phyloP scores from a whole-genome alignment of 2,797 vertebrate genomes.

The Somateria mollissima region DNA sequence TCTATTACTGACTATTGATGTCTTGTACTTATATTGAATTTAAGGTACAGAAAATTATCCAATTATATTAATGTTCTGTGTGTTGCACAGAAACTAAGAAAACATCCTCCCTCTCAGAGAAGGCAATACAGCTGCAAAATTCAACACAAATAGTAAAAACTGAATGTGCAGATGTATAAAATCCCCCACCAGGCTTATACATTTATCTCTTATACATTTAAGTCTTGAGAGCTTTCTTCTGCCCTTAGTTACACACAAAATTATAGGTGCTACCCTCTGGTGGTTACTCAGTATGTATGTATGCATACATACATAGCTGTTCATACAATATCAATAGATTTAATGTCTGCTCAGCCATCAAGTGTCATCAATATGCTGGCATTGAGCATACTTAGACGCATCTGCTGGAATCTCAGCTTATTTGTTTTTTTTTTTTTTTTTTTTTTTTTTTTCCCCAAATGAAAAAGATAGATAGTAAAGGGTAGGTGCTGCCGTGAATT shows the following conservation, averaged over 20 bases:
- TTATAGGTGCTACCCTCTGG: background rate
- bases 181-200: accelerated
- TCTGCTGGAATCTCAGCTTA: background rate
- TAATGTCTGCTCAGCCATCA: background rate
- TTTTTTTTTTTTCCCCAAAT: background rate
- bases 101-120: background rate
- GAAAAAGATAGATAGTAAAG: background rate
- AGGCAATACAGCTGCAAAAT: background rate
- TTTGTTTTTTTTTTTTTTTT: background rate
- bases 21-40: background rate
- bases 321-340: background rate
- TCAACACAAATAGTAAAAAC: background rate
- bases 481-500: background rate
- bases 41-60: no score
- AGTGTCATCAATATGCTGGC: background rate
- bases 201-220: background rate
- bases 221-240: background rate
- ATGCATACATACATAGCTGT: background rate
- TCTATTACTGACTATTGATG: background rate
- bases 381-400: background rate
- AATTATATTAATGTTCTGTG: background rate
- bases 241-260: background rate
- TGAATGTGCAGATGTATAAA: background rate
- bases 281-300: background rate
- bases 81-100: background rate